Base-by-base conservation (phyloP, 2,113 vertebrate genomes). In the Catharus bicknelli region DNA sequence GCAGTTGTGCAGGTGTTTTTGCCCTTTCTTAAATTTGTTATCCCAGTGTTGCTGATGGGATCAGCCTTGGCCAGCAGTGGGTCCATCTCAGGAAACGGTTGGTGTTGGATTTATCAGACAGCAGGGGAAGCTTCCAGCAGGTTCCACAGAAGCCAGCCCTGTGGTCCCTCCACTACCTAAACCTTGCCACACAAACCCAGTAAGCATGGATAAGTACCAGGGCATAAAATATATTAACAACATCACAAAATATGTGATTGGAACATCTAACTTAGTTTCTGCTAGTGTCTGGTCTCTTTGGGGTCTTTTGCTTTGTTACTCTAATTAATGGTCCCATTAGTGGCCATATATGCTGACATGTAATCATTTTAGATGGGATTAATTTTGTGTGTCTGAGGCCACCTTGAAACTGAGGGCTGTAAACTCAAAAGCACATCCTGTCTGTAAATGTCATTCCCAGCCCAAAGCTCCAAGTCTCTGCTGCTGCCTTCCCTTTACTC, bases 21-120 rank as follows among this genome's bases (percentile, higher is more conserved):
- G 2, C 13, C 25, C n/a, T n/a, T 58, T 63, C 38, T 63, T 63
- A 21, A 47, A 58, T 36, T 16, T 32, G 4, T 21, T 68, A 11
- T 25, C 38, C 11, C n/a, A 48, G 9, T 0, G 0, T 3, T 30
- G 10, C n/a, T 47, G 43, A 29, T 22, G 30, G 47, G 7, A 47
- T 83, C 5, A 14, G 40, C 16, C 26, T 66, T 50, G 34, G 45
- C 13, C 30, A 76, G 26, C 1, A 2, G 11, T 1, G 4, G 2
- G 10, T 64, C 19, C 3, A 0, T 26, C 50, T 75, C 54, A 66
- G 34, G 75, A 81, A 55, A 67, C 0, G 0, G 4, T 16, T 69
- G 51, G 14, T 20, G 10, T 42, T 48, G 57, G 30, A 30, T 55
- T 58, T 76, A 14, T 50, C 20, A 12, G 40, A 34, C 32, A 45